Evolutionary conservation across 2,797 vertebrate genomes (phyloP).

Genomic region (Silurus lanzhouensis): DNA sequence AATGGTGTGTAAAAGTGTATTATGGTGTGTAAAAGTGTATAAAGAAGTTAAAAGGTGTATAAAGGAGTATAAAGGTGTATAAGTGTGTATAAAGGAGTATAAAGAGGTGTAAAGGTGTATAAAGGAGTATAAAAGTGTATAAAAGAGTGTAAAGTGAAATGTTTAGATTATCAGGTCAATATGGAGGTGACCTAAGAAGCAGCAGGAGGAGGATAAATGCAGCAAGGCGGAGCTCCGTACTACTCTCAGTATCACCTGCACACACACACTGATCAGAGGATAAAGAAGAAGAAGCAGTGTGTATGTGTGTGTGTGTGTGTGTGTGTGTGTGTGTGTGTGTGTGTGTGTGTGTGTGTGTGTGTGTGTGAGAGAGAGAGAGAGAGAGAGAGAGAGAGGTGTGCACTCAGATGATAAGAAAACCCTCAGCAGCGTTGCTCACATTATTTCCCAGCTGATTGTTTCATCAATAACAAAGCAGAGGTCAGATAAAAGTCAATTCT

Average conservation of each 20-base stretch:
- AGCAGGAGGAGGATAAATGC: slow-evolving; percentile 7
- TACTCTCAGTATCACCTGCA: slow-evolving; percentile 51
- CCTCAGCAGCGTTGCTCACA: slow-evolving; percentile 43
- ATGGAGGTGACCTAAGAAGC: slow-evolving; percentile 40
- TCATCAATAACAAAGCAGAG: slow-evolving; percentile 51
- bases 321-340: neutral
- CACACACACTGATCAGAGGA: slow-evolving; percentile 56
- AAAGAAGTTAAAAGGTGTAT: too few species aligned
- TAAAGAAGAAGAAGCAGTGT: slow-evolving; percentile 1
- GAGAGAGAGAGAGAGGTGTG: slow-evolving; percentile 39
- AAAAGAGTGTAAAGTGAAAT: slow-evolving; percentile 30
- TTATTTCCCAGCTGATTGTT: slow-evolving; percentile 53
- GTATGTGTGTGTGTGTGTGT: neutral
- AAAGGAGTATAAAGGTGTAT: too few species aligned
- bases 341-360: neutral
- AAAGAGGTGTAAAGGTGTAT: too few species aligned
- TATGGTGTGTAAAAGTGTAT: too few species aligned
- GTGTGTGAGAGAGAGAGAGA: neutral
- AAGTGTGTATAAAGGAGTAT: too few species aligned
- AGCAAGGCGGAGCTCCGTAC: slow-evolving; percentile 26
- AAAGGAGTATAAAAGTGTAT: slow-evolving; percentile 19
- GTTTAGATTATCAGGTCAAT: slow-evolving; percentile 41
- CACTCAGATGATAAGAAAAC: slow-evolving; percentile 52
- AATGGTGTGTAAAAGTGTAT: too few species aligned
- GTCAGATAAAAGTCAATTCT: slow-evolving; percentile 51